These are phyloP conservation scores for Poecilus cupreus DNA, from an alignment of 2,888 invertebrate genomes.

Conservation along the genomic window DNA sequence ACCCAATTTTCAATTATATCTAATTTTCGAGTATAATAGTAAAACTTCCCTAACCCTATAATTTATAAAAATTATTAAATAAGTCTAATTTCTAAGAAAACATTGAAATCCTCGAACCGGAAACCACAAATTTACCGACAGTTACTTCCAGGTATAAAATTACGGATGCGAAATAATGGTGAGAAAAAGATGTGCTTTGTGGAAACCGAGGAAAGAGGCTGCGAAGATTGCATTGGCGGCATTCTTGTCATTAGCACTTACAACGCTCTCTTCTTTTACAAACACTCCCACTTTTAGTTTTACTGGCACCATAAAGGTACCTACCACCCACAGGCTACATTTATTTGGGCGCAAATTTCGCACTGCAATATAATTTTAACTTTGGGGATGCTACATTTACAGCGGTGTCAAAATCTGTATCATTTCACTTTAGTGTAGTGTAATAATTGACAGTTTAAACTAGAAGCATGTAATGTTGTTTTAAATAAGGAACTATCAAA, in stretches of 20 bases:
- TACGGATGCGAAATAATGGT: slow-evolving; percentile 43
- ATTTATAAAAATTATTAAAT: slow-evolving; percentile 29
- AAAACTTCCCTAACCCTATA: slow-evolving; percentile 23
- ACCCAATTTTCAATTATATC: slow-evolving; percentile 30
- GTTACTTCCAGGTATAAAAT: slow-evolving; percentile 53
- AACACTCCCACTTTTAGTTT: neutral
- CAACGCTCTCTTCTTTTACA: neutral
- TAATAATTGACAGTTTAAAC: no score
- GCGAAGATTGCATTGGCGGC: neutral
- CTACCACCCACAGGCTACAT: neutral
- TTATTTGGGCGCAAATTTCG: no score
- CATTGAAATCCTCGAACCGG: slow-evolving; percentile 28
- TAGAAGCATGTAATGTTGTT: no score
- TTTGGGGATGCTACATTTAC: neutral
- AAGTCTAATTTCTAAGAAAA: slow-evolving; percentile 45
- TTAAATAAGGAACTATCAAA: no score
- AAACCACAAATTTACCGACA: slow-evolving; percentile 50
- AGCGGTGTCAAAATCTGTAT: no score
- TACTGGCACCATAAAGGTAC: neutral
- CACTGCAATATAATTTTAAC: neutral
- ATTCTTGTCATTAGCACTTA: slow-evolving; percentile 34
- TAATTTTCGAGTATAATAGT: slow-evolving; percentile 27
- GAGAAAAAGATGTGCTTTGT: slow-evolving; percentile 35
- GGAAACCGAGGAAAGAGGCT: neutral
- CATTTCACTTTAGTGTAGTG: no score